These are phyloP conservation scores for Nemopilema nomurai DNA, from an alignment of 30 jellyfish, hydroid and myxozoan species.

Conservation along the genomic window DNA sequence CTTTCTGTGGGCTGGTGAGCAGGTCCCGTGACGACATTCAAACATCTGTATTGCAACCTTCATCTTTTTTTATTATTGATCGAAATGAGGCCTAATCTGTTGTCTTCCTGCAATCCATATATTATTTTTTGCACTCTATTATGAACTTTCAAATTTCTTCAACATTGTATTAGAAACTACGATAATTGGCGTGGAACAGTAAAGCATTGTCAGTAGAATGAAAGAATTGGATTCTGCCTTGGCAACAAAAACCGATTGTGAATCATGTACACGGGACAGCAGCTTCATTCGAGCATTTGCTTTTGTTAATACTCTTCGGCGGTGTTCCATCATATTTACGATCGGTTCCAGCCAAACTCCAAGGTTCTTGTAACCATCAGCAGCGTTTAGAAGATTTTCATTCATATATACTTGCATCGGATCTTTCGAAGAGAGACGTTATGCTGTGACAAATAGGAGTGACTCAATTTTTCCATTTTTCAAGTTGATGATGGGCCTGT, in stretches of 20 bases:
- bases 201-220: slow-evolving; percentile 56
- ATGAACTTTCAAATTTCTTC: slow-evolving; percentile 21
- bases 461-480: too few relatives aligned
- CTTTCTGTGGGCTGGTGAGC: slow-evolving; percentile 52
- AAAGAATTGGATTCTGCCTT: slow-evolving; percentile 37
- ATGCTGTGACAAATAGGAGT: too few relatives aligned
- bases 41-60: slow-evolving; percentile 36
- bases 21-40: slow-evolving; percentile 44
- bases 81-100: slow-evolving; percentile 41
- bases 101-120: slow-evolving; percentile 47
- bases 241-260: slow-evolving; percentile 37
- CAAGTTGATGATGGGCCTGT: too few relatives aligned
- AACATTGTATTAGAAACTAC: not conserved
- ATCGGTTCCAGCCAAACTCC: not conserved
- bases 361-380: not conserved
- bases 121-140: slow-evolving; percentile 33
- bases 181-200: slow-evolving; percentile 48
- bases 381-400: not conserved
- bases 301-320: slow-evolving; percentile 2
- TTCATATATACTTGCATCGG: too few relatives aligned
- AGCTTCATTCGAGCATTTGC: slow-evolving; percentile 40
- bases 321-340: not conserved
- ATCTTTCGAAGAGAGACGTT: too few relatives aligned
- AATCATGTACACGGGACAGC: slow-evolving; percentile 43
- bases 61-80: slow-evolving; percentile 24